Evolutionary conservation across 2,113 vertebrate genomes (phyloP), one percentile per base, ranked within the genome.

Genomic region (Amphilophus citrinellus): DNA sequence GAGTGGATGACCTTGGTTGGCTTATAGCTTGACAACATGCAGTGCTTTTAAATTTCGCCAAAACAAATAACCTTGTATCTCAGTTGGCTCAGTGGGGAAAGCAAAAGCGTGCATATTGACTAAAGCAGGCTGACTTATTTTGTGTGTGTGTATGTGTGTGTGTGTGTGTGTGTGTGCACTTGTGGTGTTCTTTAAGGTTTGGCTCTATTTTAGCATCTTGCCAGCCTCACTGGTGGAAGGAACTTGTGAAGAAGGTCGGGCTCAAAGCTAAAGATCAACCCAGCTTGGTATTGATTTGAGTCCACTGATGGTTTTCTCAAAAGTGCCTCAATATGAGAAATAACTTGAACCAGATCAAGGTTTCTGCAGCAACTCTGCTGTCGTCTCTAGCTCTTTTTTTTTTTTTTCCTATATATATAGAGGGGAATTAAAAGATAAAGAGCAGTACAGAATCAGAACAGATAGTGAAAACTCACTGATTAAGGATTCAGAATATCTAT

Each of bases 211-310:
- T 56, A 82, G 42, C 63, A 83, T 87, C 9, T 8, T 39, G 18
- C 35, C 65, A 56, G 60, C n/a, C 30, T 84, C 61, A 4, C 2
- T 24, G 32, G 37, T 76, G 27, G 22, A 75, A 24, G 56, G 39
- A 77, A 79, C n/a, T 37, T 60, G 39, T 47, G 18, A 81, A 30
- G 37, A 77, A 80, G 83, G 77, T 82, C 27, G 17, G 22, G 10
- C 47, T 73, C 39, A 65, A 56, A 80, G 80, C 63, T 71, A 60
- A 88, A 88, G 76, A 80, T 89, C 88, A 88, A n/a, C 42, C 42
- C 14, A 30, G 79, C 18, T 11, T 83, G 20, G n/a, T 58, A 85
- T 85, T 79, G 87, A 90, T 91, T 88, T 84, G 10, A 76, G n/a
- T 77, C 15, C 15, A 27, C 56, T 61, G 77, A 87, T 84, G 60